Percentiles rank a stretch among this genome's conserved stretches.
phyloP scores from a whole-genome alignment of 1,140 invertebrate species.

The Aphelenchoides besseyi region DNA sequence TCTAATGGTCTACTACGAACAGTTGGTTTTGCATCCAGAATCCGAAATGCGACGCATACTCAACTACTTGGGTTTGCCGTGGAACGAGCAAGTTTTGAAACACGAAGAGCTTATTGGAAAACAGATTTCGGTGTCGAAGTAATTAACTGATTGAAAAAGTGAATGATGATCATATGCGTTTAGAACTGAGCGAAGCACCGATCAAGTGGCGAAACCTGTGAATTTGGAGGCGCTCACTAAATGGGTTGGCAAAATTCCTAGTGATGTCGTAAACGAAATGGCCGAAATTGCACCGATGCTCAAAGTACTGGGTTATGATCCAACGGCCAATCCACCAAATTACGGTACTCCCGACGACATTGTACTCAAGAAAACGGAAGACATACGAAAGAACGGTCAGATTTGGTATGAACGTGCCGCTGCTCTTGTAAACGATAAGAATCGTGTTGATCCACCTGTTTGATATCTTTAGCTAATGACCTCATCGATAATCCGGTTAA shows the following conservation, averaged over 20 bases:
- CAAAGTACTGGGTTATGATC: constrained; percentile 54
- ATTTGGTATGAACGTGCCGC: constrained; percentile 63
- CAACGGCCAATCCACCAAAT: constrained; percentile 76
- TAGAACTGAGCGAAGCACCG: constrained; percentile 92
- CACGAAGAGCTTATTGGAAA: constrained; percentile 95
- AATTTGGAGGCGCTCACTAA: constrained; percentile 91
- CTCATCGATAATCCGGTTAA: too few relatives aligned
- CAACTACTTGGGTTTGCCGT: constrained; percentile 83
- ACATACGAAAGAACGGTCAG: constrained; percentile 64
- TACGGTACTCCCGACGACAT: constrained; percentile 79
- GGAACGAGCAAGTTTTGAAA: constrained; percentile 91
- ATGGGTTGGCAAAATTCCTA: constrained; percentile 89
- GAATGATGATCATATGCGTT: constrained; percentile 31
- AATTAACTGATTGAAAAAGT: constrained; percentile 64
- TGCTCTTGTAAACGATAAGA: constrained; percentile 44
- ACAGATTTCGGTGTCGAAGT: constrained; percentile 82
- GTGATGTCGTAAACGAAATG: constrained; percentile 74
- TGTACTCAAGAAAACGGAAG: constrained; percentile 77
- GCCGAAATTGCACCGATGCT: constrained; percentile 56
- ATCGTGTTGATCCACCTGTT: constrained; percentile 29
- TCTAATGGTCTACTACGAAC: constrained; percentile 89
- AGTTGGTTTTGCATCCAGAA: constrained; percentile 86
- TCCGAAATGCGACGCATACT: constrained; percentile 84
- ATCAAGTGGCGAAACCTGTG: constrained; percentile 96
- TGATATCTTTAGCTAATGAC: neutral